A percentile compares a stretch with the other conserved stretches of the same genome.
These are phyloP conservation scores for Oithona nana DNA, from an alignment of 2,888 invertebrate genomes.

Conservation along the genomic window DNA sequence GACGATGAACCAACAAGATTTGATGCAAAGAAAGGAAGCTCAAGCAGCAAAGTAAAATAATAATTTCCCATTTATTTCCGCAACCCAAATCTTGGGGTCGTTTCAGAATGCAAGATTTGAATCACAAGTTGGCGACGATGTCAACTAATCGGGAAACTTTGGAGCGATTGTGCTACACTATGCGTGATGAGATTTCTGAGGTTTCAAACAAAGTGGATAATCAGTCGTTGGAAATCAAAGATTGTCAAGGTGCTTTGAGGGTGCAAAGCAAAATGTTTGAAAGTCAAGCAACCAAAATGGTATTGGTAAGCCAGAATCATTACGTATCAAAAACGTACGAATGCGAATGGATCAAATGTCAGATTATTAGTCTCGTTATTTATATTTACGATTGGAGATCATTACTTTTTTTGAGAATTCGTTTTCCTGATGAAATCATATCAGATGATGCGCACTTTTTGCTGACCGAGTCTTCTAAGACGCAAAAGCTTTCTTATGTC, in stretches of 20 bases:
- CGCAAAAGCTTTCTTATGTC: too few relatives aligned
- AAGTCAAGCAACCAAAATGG: neutral
- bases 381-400: too few relatives aligned
- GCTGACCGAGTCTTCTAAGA: too few relatives aligned
- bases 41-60: slow-evolving; percentile 7
- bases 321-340: too few relatives aligned
- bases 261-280: slow-evolving; percentile 19
- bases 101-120: slow-evolving; percentile 20
- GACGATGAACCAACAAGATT: slow-evolving; percentile 18
- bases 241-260: slow-evolving; percentile 19
- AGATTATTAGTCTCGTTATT: too few relatives aligned
- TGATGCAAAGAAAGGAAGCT: slow-evolving; percentile 17
- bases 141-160: slow-evolving; percentile 20
- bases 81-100: neutral
- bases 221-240: slow-evolving; percentile 18
- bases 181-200: slow-evolving; percentile 20
- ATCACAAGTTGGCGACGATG: slow-evolving; percentile 20
- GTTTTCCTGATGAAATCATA: too few relatives aligned
- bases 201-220: slow-evolving; percentile 19
- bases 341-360: too few relatives aligned
- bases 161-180: slow-evolving; percentile 19
- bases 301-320: too few relatives aligned
- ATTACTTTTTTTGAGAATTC: too few relatives aligned
- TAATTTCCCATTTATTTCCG: neutral
- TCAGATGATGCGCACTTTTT: too few relatives aligned